phyloP scores from a whole-genome alignment of 2,888 invertebrate species.

The Apamea crenata region DNA sequence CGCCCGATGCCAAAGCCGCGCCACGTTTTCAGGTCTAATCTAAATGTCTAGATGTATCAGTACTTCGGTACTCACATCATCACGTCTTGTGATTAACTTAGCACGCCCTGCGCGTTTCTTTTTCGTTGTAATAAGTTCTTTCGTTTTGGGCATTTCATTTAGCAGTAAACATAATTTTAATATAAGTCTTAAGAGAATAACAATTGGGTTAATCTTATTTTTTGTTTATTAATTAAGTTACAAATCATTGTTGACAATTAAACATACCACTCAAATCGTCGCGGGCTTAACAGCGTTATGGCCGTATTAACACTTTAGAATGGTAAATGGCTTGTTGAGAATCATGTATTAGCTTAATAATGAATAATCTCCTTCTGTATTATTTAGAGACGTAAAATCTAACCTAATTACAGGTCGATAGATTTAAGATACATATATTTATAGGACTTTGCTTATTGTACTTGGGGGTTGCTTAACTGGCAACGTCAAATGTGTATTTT shows the following conservation, averaged over 20 bases:
- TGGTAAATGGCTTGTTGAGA: not conserved
- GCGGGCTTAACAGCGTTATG: too few relatives aligned
- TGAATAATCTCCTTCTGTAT: not conserved
- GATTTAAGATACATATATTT: not conserved
- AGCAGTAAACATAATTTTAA: not conserved
- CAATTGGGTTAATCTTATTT: constrained; percentile 8
- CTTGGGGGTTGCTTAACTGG: too few relatives aligned
- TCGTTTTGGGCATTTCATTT: not conserved
- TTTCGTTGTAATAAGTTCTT: too few relatives aligned
- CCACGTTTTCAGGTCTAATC: constrained; percentile 28
- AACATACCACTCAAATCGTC: too few relatives aligned
- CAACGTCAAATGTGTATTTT: too few relatives aligned
- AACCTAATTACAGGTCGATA: too few relatives aligned
- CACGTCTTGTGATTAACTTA: not conserved
- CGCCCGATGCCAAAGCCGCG: not conserved
- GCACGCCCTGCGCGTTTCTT: not conserved
- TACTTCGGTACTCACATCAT: not conserved
- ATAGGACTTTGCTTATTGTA: not conserved
- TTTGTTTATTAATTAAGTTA: too few relatives aligned
- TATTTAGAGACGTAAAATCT: not conserved
- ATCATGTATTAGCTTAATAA: not conserved
- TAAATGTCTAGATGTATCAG: not conserved
- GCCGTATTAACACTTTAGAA: not conserved
- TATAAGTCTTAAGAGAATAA: not conserved
- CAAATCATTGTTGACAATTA: too few relatives aligned